Percentiles rank a stretch among this genome's conserved stretches.
Evolutionary conservation across 1,140 invertebrate species (phyloP).

Genomic region (Bemisia tabaci): DNA sequence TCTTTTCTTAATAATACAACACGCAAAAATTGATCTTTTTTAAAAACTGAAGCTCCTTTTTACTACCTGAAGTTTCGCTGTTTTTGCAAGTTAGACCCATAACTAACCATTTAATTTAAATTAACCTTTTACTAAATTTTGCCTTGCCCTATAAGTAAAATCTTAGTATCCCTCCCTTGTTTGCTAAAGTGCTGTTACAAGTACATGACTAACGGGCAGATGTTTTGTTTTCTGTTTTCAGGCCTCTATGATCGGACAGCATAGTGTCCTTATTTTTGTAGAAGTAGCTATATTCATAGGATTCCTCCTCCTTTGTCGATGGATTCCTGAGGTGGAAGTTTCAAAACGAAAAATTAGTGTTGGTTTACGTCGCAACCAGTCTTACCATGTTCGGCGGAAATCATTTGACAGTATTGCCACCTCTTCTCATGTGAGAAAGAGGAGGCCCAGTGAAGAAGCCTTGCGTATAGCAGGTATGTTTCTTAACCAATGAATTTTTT

Average conservation of each 20-base stretch:
- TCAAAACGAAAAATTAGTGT: constrained; percentile 13
- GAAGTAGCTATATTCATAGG: constrained; percentile 37
- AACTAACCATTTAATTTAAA: no score
- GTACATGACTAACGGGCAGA: constrained; percentile 22
- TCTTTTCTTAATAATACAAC: no score
- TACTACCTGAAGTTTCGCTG: no score
- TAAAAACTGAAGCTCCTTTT: no score
- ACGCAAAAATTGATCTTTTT: no score
- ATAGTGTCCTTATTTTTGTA: constrained; percentile 36
- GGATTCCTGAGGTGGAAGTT: constrained; percentile 22
- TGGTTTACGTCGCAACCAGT: constrained; percentile 5
- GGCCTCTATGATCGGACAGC: constrained; percentile 31
- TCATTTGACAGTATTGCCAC: constrained; percentile 17
- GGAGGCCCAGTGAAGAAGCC: constrained; percentile 63
- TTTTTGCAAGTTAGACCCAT: no score
- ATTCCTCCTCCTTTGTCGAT: constrained; percentile 35
- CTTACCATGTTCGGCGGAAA: constrained; percentile 14
- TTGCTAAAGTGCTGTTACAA: no score
- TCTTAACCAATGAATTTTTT: no score
- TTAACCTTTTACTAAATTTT: no score
- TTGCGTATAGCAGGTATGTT: constrained; percentile 46
- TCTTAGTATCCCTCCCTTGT: no score
- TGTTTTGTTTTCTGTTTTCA: constrained; percentile 30
- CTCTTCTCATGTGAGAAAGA: constrained; percentile 34
- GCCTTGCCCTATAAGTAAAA: no score